Base-by-base conservation (phyloP, 2,797 vertebrate genomes). In the Glossophaga mutica region DNA sequence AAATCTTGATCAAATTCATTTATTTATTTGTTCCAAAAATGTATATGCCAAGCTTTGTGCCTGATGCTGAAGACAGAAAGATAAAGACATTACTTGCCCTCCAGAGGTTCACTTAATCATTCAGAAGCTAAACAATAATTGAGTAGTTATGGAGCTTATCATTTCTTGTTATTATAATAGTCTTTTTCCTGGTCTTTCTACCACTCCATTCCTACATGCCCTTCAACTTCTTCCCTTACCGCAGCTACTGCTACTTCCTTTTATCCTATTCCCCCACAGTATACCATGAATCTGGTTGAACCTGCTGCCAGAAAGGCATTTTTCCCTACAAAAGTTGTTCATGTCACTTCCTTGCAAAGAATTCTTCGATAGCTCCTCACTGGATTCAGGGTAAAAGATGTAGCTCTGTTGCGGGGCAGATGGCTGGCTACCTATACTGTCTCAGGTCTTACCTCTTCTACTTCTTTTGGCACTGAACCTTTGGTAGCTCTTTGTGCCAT, bases 381-480 rank as follows among this genome's bases (percentile, higher is more conserved):
- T 5, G 10, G 77, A 46, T n/a, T 32, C 3, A 0, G 67, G 18
- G 32, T 15, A 50, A 26, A 57, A 37, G 12, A 21, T 21, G 8
- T 3, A 37, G 1, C 11, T 74, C 29, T 37, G n/a, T 11, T 62
- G 24, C 5, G 2, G 0, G 11, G 5, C 9, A 44, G 5, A 1
- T 9, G 34, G 44, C 34, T 46, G 29, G 62, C 44, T 55, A 0
- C 22, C 32, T 16, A 19, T 34, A 16, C 37, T 42, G 26, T 29
- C n/a, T 37, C 19, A 2, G 37, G 21, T 21, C 52, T 55, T 21
- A 2, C 14, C 15, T 10, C 14, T 26, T 16, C n/a, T 2, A 0
- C 42, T 76, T 2, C 24, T 24, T 46, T 52, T 4, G 4, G 22
- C 22, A 39, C 14, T 4, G 39, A 81, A 34, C 15, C 6, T 1